Evolutionary conservation across 2,888 invertebrate species (phyloP).

Genomic region (Oligia latruncula): DNA sequence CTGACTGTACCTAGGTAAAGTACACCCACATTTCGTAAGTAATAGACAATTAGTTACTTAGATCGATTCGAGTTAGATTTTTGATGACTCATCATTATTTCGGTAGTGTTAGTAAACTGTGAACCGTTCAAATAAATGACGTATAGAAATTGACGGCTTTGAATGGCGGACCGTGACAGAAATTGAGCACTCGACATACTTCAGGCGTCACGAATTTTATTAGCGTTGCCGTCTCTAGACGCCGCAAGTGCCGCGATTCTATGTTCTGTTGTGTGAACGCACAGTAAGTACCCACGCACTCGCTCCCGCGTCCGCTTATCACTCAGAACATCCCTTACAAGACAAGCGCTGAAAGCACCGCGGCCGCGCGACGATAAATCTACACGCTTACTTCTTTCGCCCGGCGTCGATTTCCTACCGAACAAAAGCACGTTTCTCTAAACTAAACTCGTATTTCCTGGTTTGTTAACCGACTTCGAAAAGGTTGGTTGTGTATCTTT

Average conservation of each 20-base stretch:
- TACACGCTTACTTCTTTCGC: conserved; percentile 54
- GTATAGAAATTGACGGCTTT: not conserved
- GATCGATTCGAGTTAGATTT: not conserved
- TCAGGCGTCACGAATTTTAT: not conserved
- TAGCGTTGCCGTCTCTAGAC: not conserved
- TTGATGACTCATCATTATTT: not conserved
- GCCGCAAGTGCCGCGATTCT: not conserved
- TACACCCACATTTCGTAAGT: no score
- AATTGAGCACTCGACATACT: not conserved
- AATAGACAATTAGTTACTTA: no score
- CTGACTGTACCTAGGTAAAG: not conserved
- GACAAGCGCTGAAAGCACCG: conserved; percentile 56
- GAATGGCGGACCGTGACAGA: not conserved
- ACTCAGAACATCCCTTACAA: conserved; percentile 27
- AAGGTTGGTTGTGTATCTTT: conserved; percentile 29
- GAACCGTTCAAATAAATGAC: not conserved
- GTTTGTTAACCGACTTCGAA: conserved; percentile 46
- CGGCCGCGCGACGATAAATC: conserved; percentile 57
- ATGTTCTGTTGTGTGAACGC: not conserved
- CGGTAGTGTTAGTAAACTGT: no score
- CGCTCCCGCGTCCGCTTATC: conserved; percentile 4
- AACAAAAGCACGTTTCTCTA: conserved; percentile 58
- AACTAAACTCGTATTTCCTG: conserved; percentile 54
- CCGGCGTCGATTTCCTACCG: conserved; percentile 53
- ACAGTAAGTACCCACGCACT: not conserved